Conservation (phyloP, 2,113 vertebrate genomes). For the Campylorhamphus procurvoides region DNA sequence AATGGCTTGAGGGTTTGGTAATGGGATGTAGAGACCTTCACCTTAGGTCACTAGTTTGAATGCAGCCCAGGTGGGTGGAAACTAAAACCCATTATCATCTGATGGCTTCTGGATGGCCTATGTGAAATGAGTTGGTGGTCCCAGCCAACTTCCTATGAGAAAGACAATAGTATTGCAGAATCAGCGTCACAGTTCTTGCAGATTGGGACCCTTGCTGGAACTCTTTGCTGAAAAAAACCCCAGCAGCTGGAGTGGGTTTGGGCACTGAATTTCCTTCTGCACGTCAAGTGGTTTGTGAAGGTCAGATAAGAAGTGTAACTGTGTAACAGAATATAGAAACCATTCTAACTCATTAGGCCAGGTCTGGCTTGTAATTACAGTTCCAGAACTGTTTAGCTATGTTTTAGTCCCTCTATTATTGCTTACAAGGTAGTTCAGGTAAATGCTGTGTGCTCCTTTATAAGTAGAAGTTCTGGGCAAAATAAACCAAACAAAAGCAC, state of each 20-base stretch:
- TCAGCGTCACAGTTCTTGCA: neutral
- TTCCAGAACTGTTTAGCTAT: neutral
- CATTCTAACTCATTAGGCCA: neutral
- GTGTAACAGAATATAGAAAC: neutral
- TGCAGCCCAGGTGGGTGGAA: conserved; percentile 62
- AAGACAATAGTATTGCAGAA: neutral
- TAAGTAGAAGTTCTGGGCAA: neutral
- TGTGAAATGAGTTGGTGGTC: conserved; percentile 62
- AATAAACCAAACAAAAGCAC: neutral
- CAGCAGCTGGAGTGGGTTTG: neutral
- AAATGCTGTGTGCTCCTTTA: neutral
- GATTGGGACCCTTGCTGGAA: neutral
- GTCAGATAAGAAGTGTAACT: neutral
- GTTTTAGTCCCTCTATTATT: neutral
- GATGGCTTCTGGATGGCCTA: conserved; percentile 31
- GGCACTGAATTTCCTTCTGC: neutral
- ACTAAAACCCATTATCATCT: conserved; percentile 62
- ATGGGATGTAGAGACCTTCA: conserved; percentile 67
- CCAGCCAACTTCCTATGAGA: neutral
- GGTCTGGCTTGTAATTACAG: neutral
- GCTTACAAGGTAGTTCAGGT: neutral
- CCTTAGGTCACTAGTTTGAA: conserved; percentile 62
- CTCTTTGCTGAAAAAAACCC: neutral
- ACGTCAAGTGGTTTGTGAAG: neutral
- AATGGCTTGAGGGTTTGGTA: conserved; percentile 40